Base-by-base conservation (phyloP, 2,797 vertebrate genomes). In the Eurystomus glaucurus region DNA sequence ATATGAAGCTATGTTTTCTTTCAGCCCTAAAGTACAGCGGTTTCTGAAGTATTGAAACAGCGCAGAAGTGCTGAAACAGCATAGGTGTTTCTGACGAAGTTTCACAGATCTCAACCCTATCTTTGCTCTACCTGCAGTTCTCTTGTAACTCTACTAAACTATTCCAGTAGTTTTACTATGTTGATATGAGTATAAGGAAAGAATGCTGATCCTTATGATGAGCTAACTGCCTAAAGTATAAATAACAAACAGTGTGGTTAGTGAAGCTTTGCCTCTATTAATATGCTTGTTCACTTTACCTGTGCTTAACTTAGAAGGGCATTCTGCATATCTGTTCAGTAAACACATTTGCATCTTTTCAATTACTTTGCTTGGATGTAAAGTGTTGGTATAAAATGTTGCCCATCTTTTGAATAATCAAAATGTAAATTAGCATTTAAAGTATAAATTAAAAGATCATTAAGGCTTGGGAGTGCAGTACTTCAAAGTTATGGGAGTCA, bases 301-400 rank as follows among this genome's bases (percentile, higher is more conserved):
- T 58, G 35, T 74, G 55, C 72, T 83, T 91, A 84, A 85, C 2
- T 65, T 62, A 94, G 61, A 90, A 72, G 33, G 69, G 22, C 51
- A 37, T 91, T 90, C 69, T 93, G 78, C 84, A 64, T 96, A 97
- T 93, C 89, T 92, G 37, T 75, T 86, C 62, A 80, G 68, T 87
- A 87, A 82, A 81, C 28, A 33, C 43, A 95, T 97, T 96, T 95
- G 94, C 93, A 95, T 97, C 33, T 93, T 96, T 93, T 94, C 75
- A 96, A 94, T 96, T 96, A 95, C 57, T 96, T 92, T 92, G 64
- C 89, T 75, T 93, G 94, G 93, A 97, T 96, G 81, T 93, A 88
- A 97, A 96, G 35, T 75, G 91, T 83, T 85, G 81, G 75, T 91
- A 81, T 94, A 93, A 94, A 96, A 75, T 84, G 46, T 91, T 95